These are phyloP conservation scores for Liposcelis brunnea DNA, from an alignment of 2,888 invertebrate genomes.

Conservation along the genomic window DNA sequence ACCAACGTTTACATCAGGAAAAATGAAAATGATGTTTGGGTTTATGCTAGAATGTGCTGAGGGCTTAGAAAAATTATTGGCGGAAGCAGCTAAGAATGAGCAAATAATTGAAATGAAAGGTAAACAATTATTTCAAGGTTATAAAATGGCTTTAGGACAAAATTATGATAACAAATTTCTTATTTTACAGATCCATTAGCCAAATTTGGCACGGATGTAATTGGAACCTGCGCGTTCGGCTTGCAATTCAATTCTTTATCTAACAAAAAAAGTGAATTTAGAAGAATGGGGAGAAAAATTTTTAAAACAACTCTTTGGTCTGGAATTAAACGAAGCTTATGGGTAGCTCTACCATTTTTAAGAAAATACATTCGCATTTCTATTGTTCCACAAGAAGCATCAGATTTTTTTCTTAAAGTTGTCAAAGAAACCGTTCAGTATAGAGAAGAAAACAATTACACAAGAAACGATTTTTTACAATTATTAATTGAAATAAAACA, in stretches of 20 bases:
- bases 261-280: constrained; percentile 26
- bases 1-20: too few species aligned
- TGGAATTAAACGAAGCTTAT: not conserved
- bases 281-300: constrained; percentile 23
- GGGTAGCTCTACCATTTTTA: not conserved
- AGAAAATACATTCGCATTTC: not conserved
- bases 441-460: constrained; percentile 15
- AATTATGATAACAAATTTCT: too few species aligned
- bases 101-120: not conserved
- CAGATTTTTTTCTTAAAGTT: constrained; percentile 15
- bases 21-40: constrained; percentile 34
- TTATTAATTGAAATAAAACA: constrained; percentile 11
- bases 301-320: constrained; percentile 21
- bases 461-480: constrained; percentile 14
- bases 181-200: constrained; percentile 23
- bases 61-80: constrained; percentile 23
- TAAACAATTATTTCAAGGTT: too few species aligned
- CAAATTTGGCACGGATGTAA: constrained; percentile 32
- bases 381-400: not conserved
- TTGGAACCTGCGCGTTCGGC: constrained; percentile 31
- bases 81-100: constrained; percentile 8
- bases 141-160: too few species aligned
- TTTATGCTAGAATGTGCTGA: constrained; percentile 27
- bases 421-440: constrained; percentile 14
- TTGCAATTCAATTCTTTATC: constrained; percentile 28